Conservation (phyloP, 2,113 vertebrate species). For the Sturnira hondurensis region DNA sequence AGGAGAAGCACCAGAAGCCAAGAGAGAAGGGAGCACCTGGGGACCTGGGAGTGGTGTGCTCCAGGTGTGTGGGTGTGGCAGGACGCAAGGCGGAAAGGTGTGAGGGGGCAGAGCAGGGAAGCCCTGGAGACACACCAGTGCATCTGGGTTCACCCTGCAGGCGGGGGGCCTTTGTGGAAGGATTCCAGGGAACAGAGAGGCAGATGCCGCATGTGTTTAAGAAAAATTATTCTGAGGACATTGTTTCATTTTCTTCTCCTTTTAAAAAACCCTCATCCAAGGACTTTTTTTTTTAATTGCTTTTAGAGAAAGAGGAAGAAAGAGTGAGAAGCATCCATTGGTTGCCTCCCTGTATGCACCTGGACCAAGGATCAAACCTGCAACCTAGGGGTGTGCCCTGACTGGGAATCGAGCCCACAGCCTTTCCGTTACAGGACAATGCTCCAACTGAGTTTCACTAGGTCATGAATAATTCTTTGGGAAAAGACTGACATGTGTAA, state of each 20-base stretch:
- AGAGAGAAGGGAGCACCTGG: accelerated
- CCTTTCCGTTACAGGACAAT: neutral
- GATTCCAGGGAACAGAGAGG: neutral
- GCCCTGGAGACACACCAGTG: neutral
- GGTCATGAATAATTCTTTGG: neutral
- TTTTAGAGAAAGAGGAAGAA: neutral
- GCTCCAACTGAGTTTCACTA: neutral
- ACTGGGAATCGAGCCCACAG: neutral
- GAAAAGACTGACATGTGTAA: neutral
- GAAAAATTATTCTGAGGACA: neutral
- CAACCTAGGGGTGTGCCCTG: too few species aligned
- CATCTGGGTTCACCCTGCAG: neutral
- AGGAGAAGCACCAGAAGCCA: neutral
- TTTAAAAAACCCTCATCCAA: neutral
- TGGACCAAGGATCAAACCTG: too few species aligned
- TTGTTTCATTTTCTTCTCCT: neutral
- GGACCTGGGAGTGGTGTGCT: neutral
- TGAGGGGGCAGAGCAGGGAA: neutral
- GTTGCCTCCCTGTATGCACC: too few species aligned
- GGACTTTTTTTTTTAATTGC: too few species aligned
- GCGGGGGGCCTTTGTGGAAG: neutral
- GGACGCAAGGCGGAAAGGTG: neutral
- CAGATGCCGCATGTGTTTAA: neutral
- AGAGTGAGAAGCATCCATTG: neutral
- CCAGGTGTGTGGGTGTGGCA: accelerated